phyloP scores from a whole-genome alignment of 1,140 invertebrate species.

The Drosophila ananassae region DNA sequence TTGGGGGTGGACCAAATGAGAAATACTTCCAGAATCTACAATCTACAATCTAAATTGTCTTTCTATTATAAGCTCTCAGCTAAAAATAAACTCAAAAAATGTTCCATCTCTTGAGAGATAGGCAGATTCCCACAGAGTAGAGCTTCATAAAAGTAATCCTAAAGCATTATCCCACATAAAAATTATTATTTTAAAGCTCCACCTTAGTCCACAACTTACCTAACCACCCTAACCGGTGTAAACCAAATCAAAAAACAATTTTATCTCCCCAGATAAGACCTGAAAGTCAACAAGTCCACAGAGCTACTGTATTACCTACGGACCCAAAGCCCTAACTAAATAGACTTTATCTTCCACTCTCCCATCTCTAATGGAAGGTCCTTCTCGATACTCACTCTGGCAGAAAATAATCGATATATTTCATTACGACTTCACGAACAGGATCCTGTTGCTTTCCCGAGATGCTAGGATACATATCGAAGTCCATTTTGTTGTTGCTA shows the following conservation, averaged over 20 bases:
- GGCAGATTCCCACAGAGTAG: too few relatives aligned
- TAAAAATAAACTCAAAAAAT: too few relatives aligned
- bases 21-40: neutral
- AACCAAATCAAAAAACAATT: slow-evolving; percentile 11
- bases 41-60: too few relatives aligned
- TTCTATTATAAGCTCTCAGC: too few relatives aligned
- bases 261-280: slow-evolving; percentile 32
- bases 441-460: slow-evolving; percentile 88
- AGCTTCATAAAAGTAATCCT: too few relatives aligned
- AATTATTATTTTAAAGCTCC: neutral
- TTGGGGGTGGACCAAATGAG: neutral
- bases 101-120: too few relatives aligned
- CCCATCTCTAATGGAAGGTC: neutral
- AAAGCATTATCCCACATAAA: neutral
- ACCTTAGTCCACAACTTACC: slow-evolving; percentile 4
- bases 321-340: slow-evolving; percentile 7
- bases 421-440: slow-evolving; percentile 87
- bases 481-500: slow-evolving; percentile 83
- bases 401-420: slow-evolving; percentile 88
- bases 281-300: slow-evolving; percentile 9
- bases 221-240: slow-evolving; percentile 2
- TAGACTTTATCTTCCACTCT: slow-evolving; percentile 19
- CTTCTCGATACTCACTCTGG: slow-evolving; percentile 86
- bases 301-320: slow-evolving; percentile 31
- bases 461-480: slow-evolving; percentile 86